Conservation (phyloP, 2,888 invertebrate species). For the Tenthredo scrophulariae region DNA sequence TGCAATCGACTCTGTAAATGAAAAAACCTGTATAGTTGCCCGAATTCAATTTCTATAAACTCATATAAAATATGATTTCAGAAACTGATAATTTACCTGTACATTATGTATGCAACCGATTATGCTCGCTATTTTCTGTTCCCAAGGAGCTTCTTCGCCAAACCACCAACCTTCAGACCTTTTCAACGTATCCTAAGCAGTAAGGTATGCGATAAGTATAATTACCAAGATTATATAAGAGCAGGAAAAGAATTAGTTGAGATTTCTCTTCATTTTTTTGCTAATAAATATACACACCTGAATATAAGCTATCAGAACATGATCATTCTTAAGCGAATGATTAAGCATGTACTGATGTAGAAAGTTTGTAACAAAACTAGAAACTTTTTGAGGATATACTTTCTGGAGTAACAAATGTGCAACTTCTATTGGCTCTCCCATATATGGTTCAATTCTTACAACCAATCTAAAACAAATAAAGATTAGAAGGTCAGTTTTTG, state of each 20-base stretch:
- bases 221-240: neutral
- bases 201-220: slow-evolving; percentile 12
- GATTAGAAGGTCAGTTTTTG: neutral
- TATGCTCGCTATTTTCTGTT: slow-evolving; percentile 68
- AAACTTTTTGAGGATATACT: slow-evolving; percentile 69
- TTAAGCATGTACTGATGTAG: slow-evolving; percentile 76
- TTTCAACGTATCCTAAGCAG: slow-evolving; percentile 65
- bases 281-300: slow-evolving; percentile 66
- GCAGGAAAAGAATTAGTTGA: neutral
- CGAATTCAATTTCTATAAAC: neutral
- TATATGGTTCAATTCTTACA: slow-evolving; percentile 63
- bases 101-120: slow-evolving; percentile 70
- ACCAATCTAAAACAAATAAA: slow-evolving; percentile 41
- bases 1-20: slow-evolving; percentile 70
- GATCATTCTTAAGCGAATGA: slow-evolving; percentile 76
- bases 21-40: neutral
- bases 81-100: slow-evolving; percentile 63
- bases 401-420: slow-evolving; percentile 66
- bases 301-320: slow-evolving; percentile 76
- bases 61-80: neutral
- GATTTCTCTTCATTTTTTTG: neutral
- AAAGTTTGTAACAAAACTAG: slow-evolving; percentile 74
- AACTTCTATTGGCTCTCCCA: slow-evolving; percentile 67
- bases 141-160: slow-evolving; percentile 75
- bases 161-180: slow-evolving; percentile 72